Base-by-base conservation (phyloP, 2,797 vertebrate genomes). In the Xiphophorus birchmanni region DNA sequence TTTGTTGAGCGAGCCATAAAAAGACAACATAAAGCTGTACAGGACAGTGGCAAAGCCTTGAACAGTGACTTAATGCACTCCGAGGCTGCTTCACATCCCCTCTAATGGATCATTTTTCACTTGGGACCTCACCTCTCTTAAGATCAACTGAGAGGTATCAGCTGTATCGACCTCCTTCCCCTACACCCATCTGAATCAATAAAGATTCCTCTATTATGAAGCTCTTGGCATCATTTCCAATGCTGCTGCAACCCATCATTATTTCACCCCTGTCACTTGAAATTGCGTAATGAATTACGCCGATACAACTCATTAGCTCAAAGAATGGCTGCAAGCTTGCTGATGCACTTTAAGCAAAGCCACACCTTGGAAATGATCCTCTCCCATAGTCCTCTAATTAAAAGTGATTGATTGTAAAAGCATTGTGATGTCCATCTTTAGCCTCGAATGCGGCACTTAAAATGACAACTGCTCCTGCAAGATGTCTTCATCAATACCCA, bases 91-190 rank as follows among this genome's bases (percentile, higher is more conserved):
- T 87, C 91, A 84, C 90, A 88, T 92, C 86, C 80, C 75, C 74
- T 86, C 87, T 94, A 94, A 94, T 91, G 90, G 89, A 92, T 95
- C 88, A 93, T 90, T 93, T 95, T 94, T 90, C 93, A 93, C 91
- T 90, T 94, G 92, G 93, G 89, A 94, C 91, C 91, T 92, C 87
- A 29, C 87, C 88, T 88, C 87, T 93, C 91, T 88, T 82, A 91
- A 94, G 90, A 95, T 93, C 92, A 90, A 92, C 94, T 89, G 90
- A 90, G 83, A 92, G 88, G 88, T 92, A 94, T 92, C 91, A 92
- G 91, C 82, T 83, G 13, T 74, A 94, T 94, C 32, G 92, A 95
- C 91, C 74, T 60, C 75, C 73, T 67, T 87, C 88, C 88, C 86
- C 88, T 80, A 78, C 90, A 84, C 87, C 82, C 10, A 89, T 92